phyloP scores from a whole-genome alignment of 2,888 invertebrate genomes.

The Helobdella robusta region DNA sequence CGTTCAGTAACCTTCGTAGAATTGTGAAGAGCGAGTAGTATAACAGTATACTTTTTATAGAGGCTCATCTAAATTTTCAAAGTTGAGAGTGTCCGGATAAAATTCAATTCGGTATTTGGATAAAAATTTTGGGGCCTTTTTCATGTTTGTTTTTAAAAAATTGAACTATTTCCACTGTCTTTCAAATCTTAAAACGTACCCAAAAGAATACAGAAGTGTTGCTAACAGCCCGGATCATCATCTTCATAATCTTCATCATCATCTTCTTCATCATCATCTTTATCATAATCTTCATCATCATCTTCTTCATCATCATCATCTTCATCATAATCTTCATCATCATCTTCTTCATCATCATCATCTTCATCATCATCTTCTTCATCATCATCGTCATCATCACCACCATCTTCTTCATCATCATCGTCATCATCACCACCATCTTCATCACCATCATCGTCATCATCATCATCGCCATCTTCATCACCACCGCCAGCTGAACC shows the following conservation, averaged over 20 bases:
- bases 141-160: too few relatives aligned
- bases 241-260: constrained; percentile 1
- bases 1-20: too few relatives aligned
- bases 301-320: not conserved
- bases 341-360: constrained; percentile 10
- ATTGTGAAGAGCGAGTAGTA: too few relatives aligned
- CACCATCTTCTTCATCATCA: not conserved
- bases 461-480: constrained; percentile 2
- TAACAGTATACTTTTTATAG: too few relatives aligned
- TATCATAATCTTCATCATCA: not conserved
- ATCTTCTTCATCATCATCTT: not conserved
- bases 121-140: too few relatives aligned
- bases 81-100: too few relatives aligned
- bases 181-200: too few relatives aligned
- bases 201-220: too few relatives aligned
- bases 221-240: too few relatives aligned
- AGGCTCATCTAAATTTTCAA: too few relatives aligned
- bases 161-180: too few relatives aligned
- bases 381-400: constrained; percentile 2
- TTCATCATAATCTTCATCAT: not conserved
- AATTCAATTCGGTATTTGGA: too few relatives aligned
- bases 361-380: not conserved
- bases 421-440: not conserved
- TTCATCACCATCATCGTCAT: not conserved
- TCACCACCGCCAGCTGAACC: constrained; percentile 7